phyloP scores from a whole-genome alignment of 1,140 invertebrate genomes.

The Zaprionus ghesquierei region DNA sequence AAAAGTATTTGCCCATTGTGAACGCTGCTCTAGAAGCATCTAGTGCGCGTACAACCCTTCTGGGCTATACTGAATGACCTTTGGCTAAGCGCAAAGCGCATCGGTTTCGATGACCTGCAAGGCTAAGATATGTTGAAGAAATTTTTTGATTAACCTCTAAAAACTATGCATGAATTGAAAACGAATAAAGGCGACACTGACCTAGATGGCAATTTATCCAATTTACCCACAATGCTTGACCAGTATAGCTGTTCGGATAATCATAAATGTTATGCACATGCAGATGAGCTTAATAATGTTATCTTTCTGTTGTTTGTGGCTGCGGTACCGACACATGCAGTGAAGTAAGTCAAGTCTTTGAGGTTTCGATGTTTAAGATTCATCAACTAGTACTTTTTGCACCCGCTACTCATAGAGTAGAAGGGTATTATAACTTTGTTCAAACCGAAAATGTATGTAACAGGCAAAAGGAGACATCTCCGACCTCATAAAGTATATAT shows the following conservation, averaged over 20 bases:
- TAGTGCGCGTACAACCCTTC: slow-evolving; percentile 85
- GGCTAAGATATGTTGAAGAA: slow-evolving; percentile 70
- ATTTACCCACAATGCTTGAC: slow-evolving; percentile 44
- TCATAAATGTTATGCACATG: slow-evolving; percentile 72
- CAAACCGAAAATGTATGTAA: too few species aligned
- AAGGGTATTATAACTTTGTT: too few species aligned
- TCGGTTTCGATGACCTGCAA: slow-evolving; percentile 61
- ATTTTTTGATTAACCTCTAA: slow-evolving; percentile 70
- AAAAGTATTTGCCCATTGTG: slow-evolving; percentile 84
- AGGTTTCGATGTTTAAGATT: too few species aligned
- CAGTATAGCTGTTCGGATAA: slow-evolving; percentile 77
- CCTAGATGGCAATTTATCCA: slow-evolving; percentile 4
- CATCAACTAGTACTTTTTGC: too few species aligned
- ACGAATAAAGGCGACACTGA: neutral
- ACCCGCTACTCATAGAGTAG: too few species aligned
- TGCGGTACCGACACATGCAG: slow-evolving; percentile 67
- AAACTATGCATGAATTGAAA: slow-evolving; percentile 52
- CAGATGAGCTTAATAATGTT: slow-evolving; percentile 60
- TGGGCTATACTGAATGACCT: slow-evolving; percentile 86
- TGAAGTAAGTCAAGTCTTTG: slow-evolving; percentile 70
- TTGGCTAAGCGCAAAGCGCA: slow-evolving; percentile 83
- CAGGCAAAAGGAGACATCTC: too few species aligned
- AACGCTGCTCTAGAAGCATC: slow-evolving; percentile 88
- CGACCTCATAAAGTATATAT: too few species aligned
- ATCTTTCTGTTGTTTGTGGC: slow-evolving; percentile 69